Base-by-base conservation (phyloP, 2,797 vertebrate species). In the Huso huso region DNA sequence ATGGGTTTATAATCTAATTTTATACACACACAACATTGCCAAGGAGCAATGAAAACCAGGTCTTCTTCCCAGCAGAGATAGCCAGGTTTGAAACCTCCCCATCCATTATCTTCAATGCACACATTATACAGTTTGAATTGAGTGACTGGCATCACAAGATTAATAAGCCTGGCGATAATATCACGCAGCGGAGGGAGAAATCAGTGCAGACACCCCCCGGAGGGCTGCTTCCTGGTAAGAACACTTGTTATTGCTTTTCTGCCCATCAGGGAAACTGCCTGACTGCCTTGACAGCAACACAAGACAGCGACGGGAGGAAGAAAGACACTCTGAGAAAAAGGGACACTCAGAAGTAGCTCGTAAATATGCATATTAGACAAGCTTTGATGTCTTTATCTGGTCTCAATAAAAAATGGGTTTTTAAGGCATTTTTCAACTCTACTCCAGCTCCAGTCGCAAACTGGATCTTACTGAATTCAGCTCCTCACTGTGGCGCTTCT, bases 91-190 rank as follows among this genome's bases (percentile, higher is more conserved):
- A 48, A 62, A 62, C 61, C 15, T 53, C 23, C 51, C 51, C n/a
- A 65, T 53, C 52, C 64, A 55, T 23, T 23, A 53, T 11, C 51
- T 48, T 53, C 51, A 7, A 55, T 5, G 51, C 51, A 37, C 10
- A 13, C 12, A n/a, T 18, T 18, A 55, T 48, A 12, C 64, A 55
- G 64, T 53, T 18, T 49, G 51, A 60, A 61, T 7, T 61, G 58
- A 61, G 58, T 51, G 59, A 61, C 66, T 61, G 6, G 48, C n/a
- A 67, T 12, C 58, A 52, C 48, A 50, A 50, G 23, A 69, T 64
- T 50, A 69, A 69, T 69, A 48, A 64, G 49, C 52, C 62, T 64
- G 51, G 59, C 9, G 48, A 69, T 69, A 52, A 64, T 51, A 64
- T 51, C 48, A 69, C n/a, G 48, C 57, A 55, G 48, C 61, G 37